Evolutionary conservation across 1,140 invertebrate genomes (phyloP), one percentile per base, ranked within the genome.

Genomic region (Lordiphosa collinella): DNA sequence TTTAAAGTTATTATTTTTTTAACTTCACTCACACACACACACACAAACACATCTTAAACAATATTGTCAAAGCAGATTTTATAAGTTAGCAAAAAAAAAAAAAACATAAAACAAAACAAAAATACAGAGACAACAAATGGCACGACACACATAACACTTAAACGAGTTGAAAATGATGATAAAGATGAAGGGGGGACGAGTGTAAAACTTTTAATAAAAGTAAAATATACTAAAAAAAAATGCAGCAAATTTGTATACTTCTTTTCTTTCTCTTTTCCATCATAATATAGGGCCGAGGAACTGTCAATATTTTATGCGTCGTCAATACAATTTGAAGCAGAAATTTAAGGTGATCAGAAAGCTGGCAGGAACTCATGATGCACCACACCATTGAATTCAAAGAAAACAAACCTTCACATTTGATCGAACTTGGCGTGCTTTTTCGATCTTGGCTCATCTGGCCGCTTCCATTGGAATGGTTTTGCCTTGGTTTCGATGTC

Each of bases 1-100:
- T 80, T 82, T 79, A 82, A 79, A 82, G 76, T 82, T 79, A 79
- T 79, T 79, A 74, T 67, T 67, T 79, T 62, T 79, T 76, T 76
- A 76, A 74, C 53, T 8, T 7, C 25, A 29, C 25, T 8, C 7
- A 60, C 49, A 52, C 41, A 51, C 69, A 18, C 32, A 38, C 34
- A 55, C 11, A 32, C 40, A 38, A 41, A 48, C 41, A 65, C 43
- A 43, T 14, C 44, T 52, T 34, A 35, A 69, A 62, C 53, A 57
- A 71, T 61, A 65, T 69, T 80, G 69, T 78, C 70, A 4, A 22
- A 22, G 6, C 18, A 22, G 70, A 53, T 60, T 47, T 37, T 32
- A 34, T 65, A 73, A 62, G 46, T 66, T 63, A 58, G 31, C 35
- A 47, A 73, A 56, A 56, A 55, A 36, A 25, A 11, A 35, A 37